These are phyloP conservation scores for Saimiri boliviensis DNA, from an alignment of 2,113 vertebrate genomes.

Conservation along the genomic window DNA sequence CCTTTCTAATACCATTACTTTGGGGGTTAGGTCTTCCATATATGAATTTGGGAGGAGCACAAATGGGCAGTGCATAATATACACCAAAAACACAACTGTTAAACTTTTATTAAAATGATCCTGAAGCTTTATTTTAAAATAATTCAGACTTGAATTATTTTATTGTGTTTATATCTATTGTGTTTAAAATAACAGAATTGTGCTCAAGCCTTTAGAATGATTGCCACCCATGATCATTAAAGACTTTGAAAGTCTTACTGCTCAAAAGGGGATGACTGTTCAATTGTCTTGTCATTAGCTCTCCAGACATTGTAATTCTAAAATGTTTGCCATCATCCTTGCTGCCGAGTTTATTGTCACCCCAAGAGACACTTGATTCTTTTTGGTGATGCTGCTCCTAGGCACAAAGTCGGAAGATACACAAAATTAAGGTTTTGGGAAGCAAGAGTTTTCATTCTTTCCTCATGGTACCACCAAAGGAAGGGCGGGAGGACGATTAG, in stretches of 20 bases:
- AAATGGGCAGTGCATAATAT: neutral
- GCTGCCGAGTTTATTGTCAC: neutral
- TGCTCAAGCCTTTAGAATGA: neutral
- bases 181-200: neutral
- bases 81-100: neutral
- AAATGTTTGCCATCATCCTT: neutral
- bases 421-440: neutral
- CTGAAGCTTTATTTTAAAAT: neutral
- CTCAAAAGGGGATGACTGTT: neutral
- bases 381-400: neutral
- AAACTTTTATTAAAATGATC: neutral
- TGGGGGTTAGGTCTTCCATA: neutral
- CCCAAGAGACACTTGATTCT: neutral
- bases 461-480: neutral
- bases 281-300: neutral
- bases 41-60: neutral
- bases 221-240: neutral
- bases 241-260: neutral
- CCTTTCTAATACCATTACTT: neutral
- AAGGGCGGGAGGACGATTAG: neutral
- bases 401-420: neutral
- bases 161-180: no score
- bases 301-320: neutral
- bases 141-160: constrained; percentile 5
- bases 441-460: neutral